phyloP scores from a whole-genome alignment of 2,113 vertebrate species.

The Rhinolophus ferrumequinum region DNA sequence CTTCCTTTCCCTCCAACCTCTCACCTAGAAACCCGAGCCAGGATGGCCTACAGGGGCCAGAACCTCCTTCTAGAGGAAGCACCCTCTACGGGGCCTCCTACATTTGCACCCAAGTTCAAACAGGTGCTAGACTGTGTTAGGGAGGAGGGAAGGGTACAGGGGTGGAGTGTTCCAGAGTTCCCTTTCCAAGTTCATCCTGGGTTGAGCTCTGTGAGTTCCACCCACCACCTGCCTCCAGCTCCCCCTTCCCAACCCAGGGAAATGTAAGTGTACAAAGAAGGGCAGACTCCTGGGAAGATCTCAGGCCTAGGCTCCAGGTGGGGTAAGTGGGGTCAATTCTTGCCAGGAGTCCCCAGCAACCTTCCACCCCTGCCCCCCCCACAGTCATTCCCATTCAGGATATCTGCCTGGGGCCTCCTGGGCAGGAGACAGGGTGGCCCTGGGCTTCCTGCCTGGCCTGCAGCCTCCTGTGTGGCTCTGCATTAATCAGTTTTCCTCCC shows the following conservation, averaged over 20 bases:
- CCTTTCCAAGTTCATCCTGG: not conserved
- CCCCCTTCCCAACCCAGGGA: not conserved
- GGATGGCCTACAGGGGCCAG: not conserved
- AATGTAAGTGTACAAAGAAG: not conserved
- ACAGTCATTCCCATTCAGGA: not conserved
- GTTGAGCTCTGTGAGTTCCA: constrained; percentile 7
- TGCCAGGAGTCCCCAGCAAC: not conserved
- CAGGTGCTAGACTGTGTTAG: not conserved
- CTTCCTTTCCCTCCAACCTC: not conserved
- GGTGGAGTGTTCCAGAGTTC: not conserved
- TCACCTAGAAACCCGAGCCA: not conserved
- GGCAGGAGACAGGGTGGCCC: not conserved
- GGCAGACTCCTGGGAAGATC: not conserved
- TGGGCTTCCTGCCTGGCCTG: not conserved
- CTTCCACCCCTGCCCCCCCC: not conserved
- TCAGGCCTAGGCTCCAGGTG: not conserved
- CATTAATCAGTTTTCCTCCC: not conserved
- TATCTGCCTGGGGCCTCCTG: not conserved
- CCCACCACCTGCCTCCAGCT: constrained; percentile 1
- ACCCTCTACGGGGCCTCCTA: not conserved
- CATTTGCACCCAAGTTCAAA: not conserved
- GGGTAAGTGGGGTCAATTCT: not conserved
- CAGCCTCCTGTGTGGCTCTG: not conserved
- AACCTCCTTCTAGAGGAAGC: not conserved
- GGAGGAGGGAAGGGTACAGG: not conserved